phyloP scores from a whole-genome alignment of 2,113 vertebrate species.

The Dipodomys stephensi region DNA sequence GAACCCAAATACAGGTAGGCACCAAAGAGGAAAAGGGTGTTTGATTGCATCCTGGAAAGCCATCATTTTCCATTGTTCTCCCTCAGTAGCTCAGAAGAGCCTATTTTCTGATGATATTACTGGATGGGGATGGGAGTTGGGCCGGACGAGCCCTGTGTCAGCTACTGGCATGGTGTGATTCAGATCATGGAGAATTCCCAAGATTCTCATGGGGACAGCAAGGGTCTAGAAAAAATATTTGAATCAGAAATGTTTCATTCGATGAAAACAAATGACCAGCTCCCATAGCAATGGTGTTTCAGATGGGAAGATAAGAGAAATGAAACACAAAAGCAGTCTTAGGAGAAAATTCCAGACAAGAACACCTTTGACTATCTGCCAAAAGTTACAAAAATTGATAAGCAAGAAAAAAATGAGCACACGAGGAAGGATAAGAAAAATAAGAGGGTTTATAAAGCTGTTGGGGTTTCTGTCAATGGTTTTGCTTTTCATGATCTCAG shows the following conservation, averaged over 20 bases:
- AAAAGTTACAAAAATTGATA: conserved; percentile 46
- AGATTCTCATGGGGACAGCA: background rate
- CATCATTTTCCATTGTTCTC: background rate
- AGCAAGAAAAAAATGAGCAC: background rate
- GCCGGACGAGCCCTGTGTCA: background rate
- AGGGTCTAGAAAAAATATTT: conserved; percentile 2
- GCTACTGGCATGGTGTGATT: too few species aligned
- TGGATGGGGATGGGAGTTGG: background rate
- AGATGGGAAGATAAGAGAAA: conserved; percentile 27
- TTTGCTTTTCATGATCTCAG: background rate
- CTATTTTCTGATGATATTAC: background rate
- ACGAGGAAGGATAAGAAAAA: conserved; percentile 34
- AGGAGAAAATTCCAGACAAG: conserved; percentile 37
- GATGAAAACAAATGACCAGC: background rate
- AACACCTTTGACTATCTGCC: conserved; percentile 37
- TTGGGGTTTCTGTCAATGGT: background rate
- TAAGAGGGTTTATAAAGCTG: background rate
- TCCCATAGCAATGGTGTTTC: conserved; percentile 2
- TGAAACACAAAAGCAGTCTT: conserved; percentile 42
- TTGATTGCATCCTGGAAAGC: background rate
- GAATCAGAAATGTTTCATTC: conserved; percentile 1
- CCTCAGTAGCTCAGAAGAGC: background rate
- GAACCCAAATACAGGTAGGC: background rate
- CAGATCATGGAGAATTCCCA: background rate
- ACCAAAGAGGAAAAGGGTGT: background rate